Percentiles rank a stretch among this genome's conserved stretches.
Conservation (phyloP, 2,113 vertebrate species). For the Coreoperca whiteheadi region DNA sequence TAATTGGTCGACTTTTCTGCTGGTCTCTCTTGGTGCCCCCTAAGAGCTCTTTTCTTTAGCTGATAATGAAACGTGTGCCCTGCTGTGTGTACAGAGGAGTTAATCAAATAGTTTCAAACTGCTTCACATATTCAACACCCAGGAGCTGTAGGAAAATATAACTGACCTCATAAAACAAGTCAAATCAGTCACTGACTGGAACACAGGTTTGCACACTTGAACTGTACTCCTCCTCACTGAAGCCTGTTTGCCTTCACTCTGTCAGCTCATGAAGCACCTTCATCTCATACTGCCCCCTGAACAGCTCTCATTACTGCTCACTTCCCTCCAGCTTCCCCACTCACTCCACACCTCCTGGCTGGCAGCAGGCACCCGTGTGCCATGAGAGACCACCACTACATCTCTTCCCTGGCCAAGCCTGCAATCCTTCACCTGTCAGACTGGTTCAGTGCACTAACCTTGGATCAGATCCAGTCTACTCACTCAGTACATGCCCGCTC, state of each 20-base stretch:
- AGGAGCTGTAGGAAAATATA: slow-evolving; percentile 27
- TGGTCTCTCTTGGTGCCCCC: neutral
- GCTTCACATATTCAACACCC: slow-evolving; percentile 44
- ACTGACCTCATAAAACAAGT: slow-evolving; percentile 33
- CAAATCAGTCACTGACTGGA: slow-evolving; percentile 29
- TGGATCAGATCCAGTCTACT: slow-evolving; percentile 65
- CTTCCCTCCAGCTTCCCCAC: slow-evolving; percentile 42
- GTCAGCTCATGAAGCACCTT: slow-evolving; percentile 51
- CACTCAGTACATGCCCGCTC: slow-evolving; percentile 39
- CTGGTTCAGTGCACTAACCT: slow-evolving; percentile 58
- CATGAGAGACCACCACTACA: slow-evolving; percentile 57
- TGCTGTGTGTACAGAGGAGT: slow-evolving; percentile 21
- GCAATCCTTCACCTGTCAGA: slow-evolving; percentile 74
- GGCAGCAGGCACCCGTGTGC: slow-evolving; percentile 35
- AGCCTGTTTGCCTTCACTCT: slow-evolving; percentile 47
- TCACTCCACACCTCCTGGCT: slow-evolving; percentile 41
- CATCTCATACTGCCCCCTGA: slow-evolving; percentile 40
- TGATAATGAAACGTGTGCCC: slow-evolving; percentile 34
- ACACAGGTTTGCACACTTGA: slow-evolving; percentile 28
- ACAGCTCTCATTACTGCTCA: slow-evolving; percentile 57
- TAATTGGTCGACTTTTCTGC: slow-evolving; percentile 20
- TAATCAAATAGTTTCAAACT: slow-evolving; percentile 38
- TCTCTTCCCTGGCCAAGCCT: slow-evolving; percentile 57
- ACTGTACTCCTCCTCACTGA: slow-evolving; percentile 46
- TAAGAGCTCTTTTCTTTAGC: slow-evolving; percentile 26